Evolutionary conservation across 2,888 invertebrate species (phyloP), one percentile per base, ranked within the genome.

Genomic region (Nineta flava): DNA sequence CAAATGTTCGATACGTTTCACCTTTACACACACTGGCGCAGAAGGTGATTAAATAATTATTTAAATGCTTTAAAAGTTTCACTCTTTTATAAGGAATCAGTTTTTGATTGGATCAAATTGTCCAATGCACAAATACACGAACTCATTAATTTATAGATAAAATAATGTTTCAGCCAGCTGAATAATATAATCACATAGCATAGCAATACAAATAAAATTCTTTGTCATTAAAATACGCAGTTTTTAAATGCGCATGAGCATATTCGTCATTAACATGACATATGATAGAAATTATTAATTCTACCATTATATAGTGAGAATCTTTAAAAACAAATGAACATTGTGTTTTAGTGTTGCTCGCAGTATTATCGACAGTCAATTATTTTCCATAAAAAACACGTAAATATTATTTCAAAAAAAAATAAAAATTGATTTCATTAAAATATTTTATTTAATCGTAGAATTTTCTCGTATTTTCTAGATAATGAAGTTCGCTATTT

Each of bases 11-110:
- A 16, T 26, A 48, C 56, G 56, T 61, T 61, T 72, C 70, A 78
- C 86, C 87, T 87, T 87, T 87, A 86, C 83, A 85, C 87, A 72
- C 87, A 87, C 87, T 87, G 87, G 86, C 74, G 81, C 75, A 87
- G 87, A 87, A 87, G 87, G 84, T 79, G 73, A 76, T 74, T 62
- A 34, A 38, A 38, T 38, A 38, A 13, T 38, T 44, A 26, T 44
- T 44, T 17, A 44, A 19, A 26, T 19, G 19, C 48, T 50, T 44
- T 34, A 44, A 49, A 38, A 13, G n/a, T 38, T 38, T 38, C 38
- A 12, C 38, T 13, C 38, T 38, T 15, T 15, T 38, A 38, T n/a
- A 38, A 7, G 15, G n/a, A n/a, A 15, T 38, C 6, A 3, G 7
- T 15, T 38, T 26, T 35, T 48, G 44, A 44, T 38, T 47, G 47